Percentiles rank a stretch among this genome's conserved stretches.
Conservation (phyloP, 2,113 vertebrate genomes). For the Bufo gargarizans region DNA sequence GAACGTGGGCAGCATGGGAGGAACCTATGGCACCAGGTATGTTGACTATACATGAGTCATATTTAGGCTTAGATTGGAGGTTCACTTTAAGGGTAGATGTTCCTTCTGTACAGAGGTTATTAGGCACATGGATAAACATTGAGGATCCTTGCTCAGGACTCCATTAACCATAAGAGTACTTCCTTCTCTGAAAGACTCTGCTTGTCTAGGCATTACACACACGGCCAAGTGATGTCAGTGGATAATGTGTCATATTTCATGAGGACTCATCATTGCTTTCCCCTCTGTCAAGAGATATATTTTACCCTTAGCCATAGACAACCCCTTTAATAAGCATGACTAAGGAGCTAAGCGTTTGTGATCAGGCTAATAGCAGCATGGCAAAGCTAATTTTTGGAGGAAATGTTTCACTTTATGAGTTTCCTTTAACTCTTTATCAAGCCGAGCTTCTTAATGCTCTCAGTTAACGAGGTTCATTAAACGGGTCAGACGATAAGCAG, state of each 20-base stretch:
- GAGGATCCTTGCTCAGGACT: no score
- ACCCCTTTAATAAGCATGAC: neutral
- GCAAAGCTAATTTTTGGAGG: neutral
- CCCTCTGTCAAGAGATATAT: neutral
- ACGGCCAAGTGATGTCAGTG: neutral
- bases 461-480: conserved; percentile 4
- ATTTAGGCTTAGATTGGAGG: no score
- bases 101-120: no score
- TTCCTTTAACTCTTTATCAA: neutral
- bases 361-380: neutral
- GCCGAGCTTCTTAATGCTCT: neutral
- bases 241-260: neutral
- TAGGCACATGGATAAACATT: no score
- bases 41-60: no score
- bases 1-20: no score
- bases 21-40: no score
- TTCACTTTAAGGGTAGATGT: no score
- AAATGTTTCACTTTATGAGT: neutral
- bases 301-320: neutral
- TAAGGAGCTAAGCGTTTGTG: neutral
- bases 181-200: no score
- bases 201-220: no score
- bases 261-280: neutral
- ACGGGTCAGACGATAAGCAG: conserved; percentile 23
- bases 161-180: no score